Conservation (phyloP, 2,888 invertebrate genomes). For the Caenorhabditis japonica region DNA sequence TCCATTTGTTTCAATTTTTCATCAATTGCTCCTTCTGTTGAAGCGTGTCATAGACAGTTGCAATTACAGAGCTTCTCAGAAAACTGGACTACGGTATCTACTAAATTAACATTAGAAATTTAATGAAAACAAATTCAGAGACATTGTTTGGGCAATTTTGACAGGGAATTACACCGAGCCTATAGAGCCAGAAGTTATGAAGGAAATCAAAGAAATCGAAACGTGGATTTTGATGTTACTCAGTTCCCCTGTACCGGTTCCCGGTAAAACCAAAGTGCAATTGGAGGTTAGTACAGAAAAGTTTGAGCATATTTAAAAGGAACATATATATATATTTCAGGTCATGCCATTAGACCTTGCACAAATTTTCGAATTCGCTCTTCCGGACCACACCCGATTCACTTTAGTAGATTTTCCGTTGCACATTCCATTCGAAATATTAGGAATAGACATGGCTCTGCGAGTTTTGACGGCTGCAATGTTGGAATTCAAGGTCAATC, state of each 20-base stretch:
- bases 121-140: conserved; percentile 81
- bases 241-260: conserved; percentile 97
- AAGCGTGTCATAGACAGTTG: conserved; percentile 97
- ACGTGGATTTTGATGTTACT: conserved; percentile 96
- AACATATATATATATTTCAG: conserved; percentile 81
- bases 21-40: conserved; percentile 94
- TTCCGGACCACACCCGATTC: conserved; percentile 97
- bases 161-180: conserved; percentile 80
- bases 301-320: conserved; percentile 75
- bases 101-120: conserved; percentile 42
- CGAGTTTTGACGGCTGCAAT: conserved; percentile 95
- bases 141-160: conserved; percentile 95
- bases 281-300: conserved; percentile 63
- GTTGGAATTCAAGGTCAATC: conserved; percentile 91
- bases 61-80: conserved; percentile 83
- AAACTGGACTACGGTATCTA: too few species aligned
- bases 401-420: conserved; percentile 96
- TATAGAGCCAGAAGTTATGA: conserved; percentile 87
- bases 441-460: conserved; percentile 97
- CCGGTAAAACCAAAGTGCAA: conserved; percentile 90
- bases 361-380: conserved; percentile 86
- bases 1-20: conserved; percentile 97
- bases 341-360: conserved; percentile 86
- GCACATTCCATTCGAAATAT: conserved; percentile 94
- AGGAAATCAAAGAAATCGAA: conserved; percentile 97